A percentile compares a stretch with the other conserved stretches of the same genome.
Conservation (phyloP, 2,113 vertebrate genomes). For the Mirounga angustirostris region DNA sequence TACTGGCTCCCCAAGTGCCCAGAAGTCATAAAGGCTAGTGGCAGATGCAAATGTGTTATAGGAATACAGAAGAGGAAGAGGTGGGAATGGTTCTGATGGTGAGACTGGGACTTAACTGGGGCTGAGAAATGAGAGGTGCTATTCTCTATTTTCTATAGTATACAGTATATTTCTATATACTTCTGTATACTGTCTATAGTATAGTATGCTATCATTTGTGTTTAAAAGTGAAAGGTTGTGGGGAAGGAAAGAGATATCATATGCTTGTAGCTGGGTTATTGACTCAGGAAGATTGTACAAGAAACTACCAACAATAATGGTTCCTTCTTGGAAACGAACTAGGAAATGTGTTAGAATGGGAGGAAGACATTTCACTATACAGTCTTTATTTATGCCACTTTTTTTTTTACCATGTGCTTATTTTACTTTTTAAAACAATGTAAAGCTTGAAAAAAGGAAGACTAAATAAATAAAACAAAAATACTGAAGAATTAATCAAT, state of each 20-base stretch:
- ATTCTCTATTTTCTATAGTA: background rate
- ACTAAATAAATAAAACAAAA: background rate
- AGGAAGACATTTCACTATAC: background rate
- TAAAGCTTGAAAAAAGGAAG: background rate
- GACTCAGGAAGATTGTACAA: background rate
- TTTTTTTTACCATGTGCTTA: background rate
- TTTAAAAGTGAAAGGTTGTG: background rate
- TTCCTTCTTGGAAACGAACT: background rate
- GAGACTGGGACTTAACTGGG: background rate
- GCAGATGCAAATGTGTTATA: background rate
- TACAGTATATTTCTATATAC: too few relatives aligned
- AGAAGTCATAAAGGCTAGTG: background rate
- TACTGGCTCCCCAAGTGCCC: background rate
- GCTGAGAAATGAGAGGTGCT: background rate
- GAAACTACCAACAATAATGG: background rate
- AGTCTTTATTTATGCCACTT: background rate
- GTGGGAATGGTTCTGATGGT: background rate
- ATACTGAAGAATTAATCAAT: constrained; percentile 10
- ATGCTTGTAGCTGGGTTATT: background rate
- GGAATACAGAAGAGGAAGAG: background rate
- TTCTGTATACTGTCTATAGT: background rate
- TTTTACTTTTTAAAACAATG: constrained; percentile 38
- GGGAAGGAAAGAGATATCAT: background rate
- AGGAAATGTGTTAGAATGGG: background rate
- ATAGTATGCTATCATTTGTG: background rate